Evolutionary conservation across 2,888 invertebrate species (phyloP), one percentile per base, ranked within the genome.

Genomic region (Allophyes oxyacanthae): DNA sequence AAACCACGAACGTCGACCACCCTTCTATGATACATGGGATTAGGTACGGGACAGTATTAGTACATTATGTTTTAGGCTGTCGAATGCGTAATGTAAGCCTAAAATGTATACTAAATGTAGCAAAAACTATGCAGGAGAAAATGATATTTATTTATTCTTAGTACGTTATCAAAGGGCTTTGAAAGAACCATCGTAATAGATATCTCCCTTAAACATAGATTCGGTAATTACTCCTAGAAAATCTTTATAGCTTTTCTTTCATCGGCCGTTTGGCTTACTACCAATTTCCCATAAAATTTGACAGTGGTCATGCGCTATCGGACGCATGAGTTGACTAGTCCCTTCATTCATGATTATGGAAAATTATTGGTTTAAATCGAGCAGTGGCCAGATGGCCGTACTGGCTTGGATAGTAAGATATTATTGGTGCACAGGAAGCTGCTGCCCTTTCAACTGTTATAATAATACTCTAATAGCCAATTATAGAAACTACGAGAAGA

Each of bases 381-480:
- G 32, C 42, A 36, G 25, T 28, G 8, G 28, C 20, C 9, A 20
- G 25, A 38, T 1, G 26, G n/a, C 30, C 26, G 33, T 37, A 10
- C 30, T 1, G 15, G 13, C 32, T 36, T 10, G 28, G 6, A 32
- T 26, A 26, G 32, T 45, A 11, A 52, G 37, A 56, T 64, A 30
- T 34, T 46, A 43, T 56, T 64, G 48, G 46, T 51, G 40, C 33
- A 34, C 20, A 44, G 63, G 48, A 45, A 44, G 40, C 28, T 6
- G 9, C 8, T 41, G 64, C 0, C n/a, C 13, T 26, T 33, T 44
- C 33, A 28, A 33, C 36, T 37, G 55, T 20, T 20, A 37, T 37
- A 28, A n/a, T 54, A 64, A 54, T 63, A 36, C 48, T 30, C 0
- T 49, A 69, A 63, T 63, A 63, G 30, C 25, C 48, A 64, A 64